A percentile compares a stretch with the other conserved stretches of the same genome.
These are phyloP conservation scores for Drosophila watanabei DNA, from an alignment of 1,140 invertebrate species.

Conservation along the genomic window DNA sequence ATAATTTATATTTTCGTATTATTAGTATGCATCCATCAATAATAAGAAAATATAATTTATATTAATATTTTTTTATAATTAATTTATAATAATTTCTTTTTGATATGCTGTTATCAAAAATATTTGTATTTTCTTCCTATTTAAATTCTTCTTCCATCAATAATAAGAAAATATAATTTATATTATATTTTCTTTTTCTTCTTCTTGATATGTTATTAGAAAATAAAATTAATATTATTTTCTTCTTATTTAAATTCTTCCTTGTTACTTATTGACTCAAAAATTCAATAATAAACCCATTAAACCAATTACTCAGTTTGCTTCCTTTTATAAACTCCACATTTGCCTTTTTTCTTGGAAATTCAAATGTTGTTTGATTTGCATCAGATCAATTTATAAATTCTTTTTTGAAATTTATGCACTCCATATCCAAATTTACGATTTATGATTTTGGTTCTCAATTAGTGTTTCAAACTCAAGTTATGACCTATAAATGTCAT, in stretches of 20 bases:
- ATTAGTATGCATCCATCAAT: too few relatives aligned
- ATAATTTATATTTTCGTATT: too few relatives aligned
- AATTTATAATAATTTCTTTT: too few relatives aligned
- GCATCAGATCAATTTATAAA: constrained; percentile 9
- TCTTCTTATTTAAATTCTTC: background rate
- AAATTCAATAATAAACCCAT: background rate
- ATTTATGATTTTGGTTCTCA: constrained; percentile 20
- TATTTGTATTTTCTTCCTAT: too few relatives aligned
- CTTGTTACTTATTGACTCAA: background rate
- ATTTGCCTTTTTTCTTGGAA: constrained; percentile 7
- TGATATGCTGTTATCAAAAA: too few relatives aligned
- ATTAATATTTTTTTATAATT: too few relatives aligned
- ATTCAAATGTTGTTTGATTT: constrained; percentile 3
- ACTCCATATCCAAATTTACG: constrained; percentile 53
- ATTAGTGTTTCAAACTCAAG: constrained; percentile 35
- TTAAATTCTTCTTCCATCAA: too few relatives aligned
- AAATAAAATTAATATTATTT: background rate
- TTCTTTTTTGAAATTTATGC: constrained; percentile 28
- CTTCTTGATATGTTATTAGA: too few relatives aligned
- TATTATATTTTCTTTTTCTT: too few relatives aligned
- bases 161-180: too few relatives aligned
- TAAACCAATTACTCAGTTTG: constrained; percentile 2
- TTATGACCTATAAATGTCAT: constrained; percentile 53
- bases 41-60: too few relatives aligned
- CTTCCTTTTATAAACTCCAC: background rate